phyloP scores from a whole-genome alignment of 2,888 invertebrate genomes.

The Acholoe squamosa region DNA sequence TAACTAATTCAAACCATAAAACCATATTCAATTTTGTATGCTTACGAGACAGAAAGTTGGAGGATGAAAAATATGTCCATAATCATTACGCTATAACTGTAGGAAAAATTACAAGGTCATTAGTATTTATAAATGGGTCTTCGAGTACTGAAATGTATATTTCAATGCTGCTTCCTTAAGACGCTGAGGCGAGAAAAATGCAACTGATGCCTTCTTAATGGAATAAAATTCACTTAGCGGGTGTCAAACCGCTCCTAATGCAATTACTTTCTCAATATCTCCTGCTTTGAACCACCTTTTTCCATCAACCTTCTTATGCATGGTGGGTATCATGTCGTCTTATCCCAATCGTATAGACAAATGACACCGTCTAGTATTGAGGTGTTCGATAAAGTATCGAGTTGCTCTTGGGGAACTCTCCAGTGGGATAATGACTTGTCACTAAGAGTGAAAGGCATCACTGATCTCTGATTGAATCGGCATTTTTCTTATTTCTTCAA shows the following conservation, averaged over 20 bases:
- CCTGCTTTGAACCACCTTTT: not conserved
- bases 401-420: not conserved
- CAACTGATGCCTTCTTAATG: no score
- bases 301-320: not conserved
- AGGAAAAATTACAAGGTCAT: no score
- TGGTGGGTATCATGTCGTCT: not conserved
- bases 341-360: conserved; percentile 39
- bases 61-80: no score
- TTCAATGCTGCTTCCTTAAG: no score
- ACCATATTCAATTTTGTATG: no score
- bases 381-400: conserved; percentile 28
- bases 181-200: no score
- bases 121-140: no score
- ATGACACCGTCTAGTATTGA: not conserved
- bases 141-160: no score
- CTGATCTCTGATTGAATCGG: not conserved
- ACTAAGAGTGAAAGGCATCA: not conserved
- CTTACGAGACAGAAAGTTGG: no score
- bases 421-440: conserved; percentile 4
- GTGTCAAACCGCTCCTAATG: not conserved
- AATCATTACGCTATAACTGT: no score
- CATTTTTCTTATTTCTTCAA: not conserved
- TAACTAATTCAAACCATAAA: no score
- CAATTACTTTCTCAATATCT: not conserved
- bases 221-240: no score